Conservation (phyloP, 2,888 invertebrate species). For the Zootermopsis nevadensis region DNA sequence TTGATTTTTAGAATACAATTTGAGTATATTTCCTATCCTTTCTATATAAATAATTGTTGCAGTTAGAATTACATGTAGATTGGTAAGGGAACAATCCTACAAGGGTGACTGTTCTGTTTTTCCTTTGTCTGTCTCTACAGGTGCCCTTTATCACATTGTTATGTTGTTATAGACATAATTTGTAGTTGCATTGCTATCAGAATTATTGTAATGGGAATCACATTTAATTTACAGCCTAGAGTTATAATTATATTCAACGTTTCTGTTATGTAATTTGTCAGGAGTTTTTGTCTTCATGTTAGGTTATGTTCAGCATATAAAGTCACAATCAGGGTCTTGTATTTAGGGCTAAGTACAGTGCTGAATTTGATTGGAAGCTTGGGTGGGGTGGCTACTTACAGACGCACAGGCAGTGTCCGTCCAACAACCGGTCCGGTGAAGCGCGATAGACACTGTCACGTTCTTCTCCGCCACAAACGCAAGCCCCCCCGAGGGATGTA, state of each 20-base stretch:
- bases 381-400: conserved; percentile 59
- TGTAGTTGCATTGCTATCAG: background rate
- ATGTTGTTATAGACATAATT: background rate
- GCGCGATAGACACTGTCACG: conserved; percentile 58
- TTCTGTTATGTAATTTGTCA: too few species aligned
- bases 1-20: too few species aligned
- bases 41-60: too few species aligned
- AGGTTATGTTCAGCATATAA: too few species aligned
- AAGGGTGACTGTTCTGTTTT: background rate
- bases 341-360: background rate
- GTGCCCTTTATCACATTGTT: background rate
- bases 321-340: too few species aligned
- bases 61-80: too few species aligned
- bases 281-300: too few species aligned
- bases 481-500: conserved; percentile 97
- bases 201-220: background rate
- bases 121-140: background rate
- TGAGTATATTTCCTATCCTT: too few species aligned
- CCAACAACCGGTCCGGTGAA: conserved; percentile 78
- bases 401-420: conserved; percentile 84
- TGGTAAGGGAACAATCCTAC: too few species aligned
- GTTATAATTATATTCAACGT: too few species aligned
- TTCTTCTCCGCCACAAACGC: conserved; percentile 68
- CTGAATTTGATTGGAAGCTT: conserved; percentile 20
- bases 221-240: too few species aligned